These are phyloP conservation scores for Pilophorus perplexus DNA, from an alignment of 2,888 invertebrate genomes.

Conservation along the genomic window DNA sequence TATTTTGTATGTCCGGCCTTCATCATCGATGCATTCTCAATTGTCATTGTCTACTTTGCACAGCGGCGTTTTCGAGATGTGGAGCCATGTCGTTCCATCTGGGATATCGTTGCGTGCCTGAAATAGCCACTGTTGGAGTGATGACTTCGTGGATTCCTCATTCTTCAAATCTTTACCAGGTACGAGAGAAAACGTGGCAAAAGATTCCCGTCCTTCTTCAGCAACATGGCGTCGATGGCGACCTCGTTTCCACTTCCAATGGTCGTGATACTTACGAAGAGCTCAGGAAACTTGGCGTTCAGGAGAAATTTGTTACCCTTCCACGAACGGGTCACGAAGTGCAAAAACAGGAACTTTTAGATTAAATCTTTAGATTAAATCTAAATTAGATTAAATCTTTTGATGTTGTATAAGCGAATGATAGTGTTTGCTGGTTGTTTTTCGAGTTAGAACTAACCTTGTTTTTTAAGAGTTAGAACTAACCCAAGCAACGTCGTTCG, in stretches of 20 bases:
- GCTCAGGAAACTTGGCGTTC: constrained; percentile 25
- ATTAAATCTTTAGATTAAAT: too few species aligned
- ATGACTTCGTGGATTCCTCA: constrained; percentile 75
- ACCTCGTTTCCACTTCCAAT: constrained; percentile 17
- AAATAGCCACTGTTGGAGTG: constrained; percentile 71
- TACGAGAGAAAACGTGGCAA: constrained; percentile 50
- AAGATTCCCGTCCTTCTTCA: constrained; percentile 36
- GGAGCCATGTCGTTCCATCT: constrained; percentile 73
- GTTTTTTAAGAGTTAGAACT: too few species aligned
- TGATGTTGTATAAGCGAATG: too few species aligned
- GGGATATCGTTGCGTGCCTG: constrained; percentile 64
- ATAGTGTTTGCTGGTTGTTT: too few species aligned
- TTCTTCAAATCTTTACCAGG: constrained; percentile 67
- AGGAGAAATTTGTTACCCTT: constrained; percentile 26
- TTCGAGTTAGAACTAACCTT: too few species aligned
- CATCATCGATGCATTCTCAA: too few species aligned
- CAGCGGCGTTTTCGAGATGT: constrained; percentile 85
- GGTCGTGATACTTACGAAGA: constrained; percentile 27
- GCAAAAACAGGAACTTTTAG: constrained; percentile 14
- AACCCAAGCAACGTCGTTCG: too few species aligned
- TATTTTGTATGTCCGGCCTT: too few species aligned
- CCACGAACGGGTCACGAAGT: constrained; percentile 34
- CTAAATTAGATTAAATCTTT: too few species aligned
- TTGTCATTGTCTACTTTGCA: constrained; percentile 49
- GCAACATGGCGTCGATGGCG: constrained; percentile 36